Evolutionary conservation across 2,113 vertebrate species (phyloP).

Genomic region (Bujurquina vittata): DNA sequence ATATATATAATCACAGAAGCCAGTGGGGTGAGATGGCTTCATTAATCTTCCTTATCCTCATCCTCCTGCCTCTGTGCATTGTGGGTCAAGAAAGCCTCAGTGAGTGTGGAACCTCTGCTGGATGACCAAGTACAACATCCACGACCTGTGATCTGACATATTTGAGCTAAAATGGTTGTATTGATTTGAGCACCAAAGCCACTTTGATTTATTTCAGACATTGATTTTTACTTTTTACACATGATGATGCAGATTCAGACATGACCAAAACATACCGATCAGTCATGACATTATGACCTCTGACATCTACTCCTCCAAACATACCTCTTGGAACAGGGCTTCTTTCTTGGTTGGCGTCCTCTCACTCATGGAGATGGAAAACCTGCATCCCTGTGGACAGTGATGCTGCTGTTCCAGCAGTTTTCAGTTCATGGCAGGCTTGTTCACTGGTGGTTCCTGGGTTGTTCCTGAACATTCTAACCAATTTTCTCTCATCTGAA

Average conservation of each 20-base stretch:
- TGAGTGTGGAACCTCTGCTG: slow-evolving; percentile 56
- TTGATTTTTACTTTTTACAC: not conserved
- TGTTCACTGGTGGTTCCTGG: too few relatives aligned
- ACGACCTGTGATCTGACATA: too few relatives aligned
- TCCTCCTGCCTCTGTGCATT: slow-evolving; percentile 61
- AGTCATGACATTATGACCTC: too few relatives aligned
- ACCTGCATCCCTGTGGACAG: too few relatives aligned
- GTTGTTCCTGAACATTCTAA: too few relatives aligned
- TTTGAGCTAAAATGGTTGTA: too few relatives aligned
- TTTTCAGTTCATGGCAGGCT: too few relatives aligned
- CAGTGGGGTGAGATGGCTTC: slow-evolving; percentile 65
- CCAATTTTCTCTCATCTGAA: too few relatives aligned
- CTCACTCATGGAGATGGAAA: not conserved
- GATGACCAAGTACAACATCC: slow-evolving; percentile 62
- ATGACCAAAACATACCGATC: too few relatives aligned
- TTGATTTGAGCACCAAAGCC: not conserved
- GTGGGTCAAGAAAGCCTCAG: slow-evolving; percentile 62
- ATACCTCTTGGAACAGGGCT: not conserved
- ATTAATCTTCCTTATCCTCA: slow-evolving; percentile 58
- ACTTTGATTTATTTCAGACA: not conserved
- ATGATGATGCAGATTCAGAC: too few relatives aligned
- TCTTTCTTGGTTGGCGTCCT: not conserved
- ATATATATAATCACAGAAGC: not conserved
- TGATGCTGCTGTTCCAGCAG: too few relatives aligned
- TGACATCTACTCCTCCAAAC: not conserved